Evolutionary conservation across 2,113 vertebrate species (phyloP).

Genomic region (Psilopsiagon aurifrons): DNA sequence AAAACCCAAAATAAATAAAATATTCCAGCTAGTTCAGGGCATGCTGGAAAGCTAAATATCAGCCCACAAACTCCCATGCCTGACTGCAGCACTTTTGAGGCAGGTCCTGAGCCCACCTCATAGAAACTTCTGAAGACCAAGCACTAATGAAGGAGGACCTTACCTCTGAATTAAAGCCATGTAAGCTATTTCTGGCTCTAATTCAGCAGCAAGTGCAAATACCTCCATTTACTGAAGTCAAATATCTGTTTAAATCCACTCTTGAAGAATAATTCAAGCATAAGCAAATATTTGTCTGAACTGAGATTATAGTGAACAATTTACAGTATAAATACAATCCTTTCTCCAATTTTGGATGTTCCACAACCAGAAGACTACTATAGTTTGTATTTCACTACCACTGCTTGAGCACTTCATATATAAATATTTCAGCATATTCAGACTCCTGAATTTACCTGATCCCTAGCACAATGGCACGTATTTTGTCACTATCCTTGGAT

Average conservation of each 20-base stretch:
- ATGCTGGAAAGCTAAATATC: background rate
- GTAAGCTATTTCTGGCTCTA: background rate
- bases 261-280: background rate
- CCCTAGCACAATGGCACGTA: background rate
- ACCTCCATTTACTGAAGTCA: background rate
- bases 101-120: background rate
- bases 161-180: background rate
- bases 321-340: background rate
- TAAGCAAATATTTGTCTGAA: slow-evolving; percentile 21
- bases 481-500: background rate
- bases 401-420: background rate
- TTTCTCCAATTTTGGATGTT: background rate
- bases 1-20: too few species aligned
- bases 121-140: background rate
- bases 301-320: background rate
- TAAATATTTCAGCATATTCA: background rate
- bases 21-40: background rate
- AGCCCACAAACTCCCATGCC: background rate
- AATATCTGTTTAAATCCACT: background rate
- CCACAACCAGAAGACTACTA: background rate
- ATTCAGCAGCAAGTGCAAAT: background rate
- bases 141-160: background rate
- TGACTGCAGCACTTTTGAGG: fast-evolving
- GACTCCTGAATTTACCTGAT: background rate
- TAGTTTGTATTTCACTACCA: background rate